Conservation (phyloP, 2,888 invertebrate genomes). For the Tetragonula carbonaria region DNA sequence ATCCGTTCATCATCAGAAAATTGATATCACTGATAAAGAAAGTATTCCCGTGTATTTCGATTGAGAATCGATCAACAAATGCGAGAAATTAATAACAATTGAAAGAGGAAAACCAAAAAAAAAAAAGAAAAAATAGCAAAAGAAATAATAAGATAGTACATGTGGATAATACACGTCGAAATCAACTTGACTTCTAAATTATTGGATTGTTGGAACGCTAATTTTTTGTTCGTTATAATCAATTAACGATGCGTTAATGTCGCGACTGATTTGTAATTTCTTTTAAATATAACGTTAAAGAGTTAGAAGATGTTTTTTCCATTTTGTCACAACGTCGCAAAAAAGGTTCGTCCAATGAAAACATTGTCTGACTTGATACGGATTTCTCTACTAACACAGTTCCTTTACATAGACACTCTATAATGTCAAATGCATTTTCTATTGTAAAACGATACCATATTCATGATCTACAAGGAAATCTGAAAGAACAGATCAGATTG, state of each 20-base stretch:
- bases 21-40: not conserved
- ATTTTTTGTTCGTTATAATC: too few relatives aligned
- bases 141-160: not conserved
- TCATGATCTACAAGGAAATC: not conserved
- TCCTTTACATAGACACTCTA: not conserved
- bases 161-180: not conserved
- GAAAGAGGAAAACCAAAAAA: not conserved
- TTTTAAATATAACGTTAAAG: not conserved
- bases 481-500: too few relatives aligned
- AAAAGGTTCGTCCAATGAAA: not conserved
- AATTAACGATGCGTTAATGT: not conserved
- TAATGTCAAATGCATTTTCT: conserved; percentile 46
- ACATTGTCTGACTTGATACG: not conserved
- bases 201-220: too few relatives aligned
- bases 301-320: not conserved
- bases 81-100: not conserved
- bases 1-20: not conserved
- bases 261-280: not conserved
- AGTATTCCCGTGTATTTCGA: not conserved
- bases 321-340: not conserved
- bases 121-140: not conserved
- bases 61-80: not conserved
- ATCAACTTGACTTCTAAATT: not conserved
- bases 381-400: conserved; percentile 27
- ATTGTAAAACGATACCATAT: not conserved